A percentile compares a stretch with the other conserved stretches of the same genome.
Conservation (phyloP, 1,140 invertebrate genomes). For the Pachyrhynchus sulphureomaculatus region DNA sequence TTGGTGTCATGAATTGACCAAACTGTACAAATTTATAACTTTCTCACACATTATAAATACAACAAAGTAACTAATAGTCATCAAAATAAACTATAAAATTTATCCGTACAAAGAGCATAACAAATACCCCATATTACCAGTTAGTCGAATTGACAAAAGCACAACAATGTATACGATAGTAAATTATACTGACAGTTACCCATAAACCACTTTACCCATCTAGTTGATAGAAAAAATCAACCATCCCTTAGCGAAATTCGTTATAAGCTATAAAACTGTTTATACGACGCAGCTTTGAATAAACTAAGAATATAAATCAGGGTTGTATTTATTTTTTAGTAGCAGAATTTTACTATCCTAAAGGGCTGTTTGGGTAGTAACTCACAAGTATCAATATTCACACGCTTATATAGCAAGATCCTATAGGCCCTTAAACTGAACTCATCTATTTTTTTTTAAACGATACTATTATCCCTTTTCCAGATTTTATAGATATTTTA, state of each 20-base stretch:
- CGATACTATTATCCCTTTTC: conserved; percentile 22
- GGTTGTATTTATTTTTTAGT: conserved; percentile 32
- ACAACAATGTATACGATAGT: conserved; percentile 6
- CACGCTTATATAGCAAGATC: conserved; percentile 27
- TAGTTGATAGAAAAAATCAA: conserved; percentile 25
- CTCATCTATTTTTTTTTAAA: conserved; percentile 30
- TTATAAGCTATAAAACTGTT: conserved; percentile 31
- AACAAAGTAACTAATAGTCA: conserved; percentile 7
- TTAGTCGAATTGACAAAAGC: background rate
- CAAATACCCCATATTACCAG: conserved; percentile 13
- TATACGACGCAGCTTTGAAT: conserved; percentile 27
- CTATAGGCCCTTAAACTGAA: conserved; percentile 16
- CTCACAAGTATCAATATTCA: conserved; percentile 30
- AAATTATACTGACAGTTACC: conserved; percentile 24
- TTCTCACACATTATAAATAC: conserved; percentile 2
- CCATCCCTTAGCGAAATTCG: conserved; percentile 26
- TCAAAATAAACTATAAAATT: conserved; percentile 21
- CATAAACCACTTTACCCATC: conserved; percentile 22
- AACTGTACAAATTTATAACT: too few relatives aligned
- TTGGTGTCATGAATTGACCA: too few relatives aligned
- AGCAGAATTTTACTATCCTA: conserved; percentile 26
- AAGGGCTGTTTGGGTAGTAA: conserved; percentile 19
- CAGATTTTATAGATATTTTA: conserved; percentile 31
- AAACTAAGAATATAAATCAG: conserved; percentile 30
- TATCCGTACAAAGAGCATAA: background rate